phyloP scores from a whole-genome alignment of 1,140 invertebrate genomes.

The Eumeta japonica region DNA sequence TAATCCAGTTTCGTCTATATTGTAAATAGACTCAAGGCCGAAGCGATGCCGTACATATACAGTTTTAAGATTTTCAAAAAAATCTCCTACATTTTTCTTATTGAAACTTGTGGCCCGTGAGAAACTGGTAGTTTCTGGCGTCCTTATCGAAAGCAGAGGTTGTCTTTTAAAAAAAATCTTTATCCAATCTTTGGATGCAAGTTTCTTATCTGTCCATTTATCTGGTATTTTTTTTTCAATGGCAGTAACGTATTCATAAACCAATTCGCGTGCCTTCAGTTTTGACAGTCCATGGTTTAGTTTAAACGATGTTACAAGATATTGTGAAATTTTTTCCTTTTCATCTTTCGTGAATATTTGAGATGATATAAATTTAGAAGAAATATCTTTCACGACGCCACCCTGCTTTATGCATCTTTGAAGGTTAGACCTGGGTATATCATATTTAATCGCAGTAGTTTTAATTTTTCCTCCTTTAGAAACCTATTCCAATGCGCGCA shows the following conservation, averaged over 20 bases:
- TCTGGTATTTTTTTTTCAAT: slow-evolving; percentile 12
- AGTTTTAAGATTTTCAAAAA: too few relatives aligned
- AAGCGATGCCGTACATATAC: too few relatives aligned
- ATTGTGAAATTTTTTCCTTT: slow-evolving; percentile 15
- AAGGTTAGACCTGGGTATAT: slow-evolving; percentile 13
- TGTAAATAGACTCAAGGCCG: too few relatives aligned
- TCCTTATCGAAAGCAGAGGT: slow-evolving; percentile 19
- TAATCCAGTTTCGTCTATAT: slow-evolving; percentile 47
- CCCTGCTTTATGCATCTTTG: slow-evolving; percentile 15
- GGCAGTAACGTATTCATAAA: slow-evolving; percentile 13
- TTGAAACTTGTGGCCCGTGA: slow-evolving; percentile 23
- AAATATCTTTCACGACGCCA: slow-evolving; percentile 13
- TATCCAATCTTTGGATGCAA: slow-evolving; percentile 29
- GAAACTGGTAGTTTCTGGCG: slow-evolving; percentile 26
- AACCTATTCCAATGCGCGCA: too few relatives aligned
- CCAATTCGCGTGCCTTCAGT: slow-evolving; percentile 14
- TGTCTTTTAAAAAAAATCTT: slow-evolving; percentile 24
- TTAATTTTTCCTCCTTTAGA: slow-evolving; percentile 13
- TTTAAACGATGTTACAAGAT: slow-evolving; percentile 13
- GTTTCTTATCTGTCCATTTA: slow-evolving; percentile 16
- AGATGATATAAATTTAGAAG: too few relatives aligned
- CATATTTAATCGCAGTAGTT: slow-evolving; percentile 13
- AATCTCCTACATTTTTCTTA: slow-evolving; percentile 17
- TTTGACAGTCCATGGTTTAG: slow-evolving; percentile 14
- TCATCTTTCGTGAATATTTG: slow-evolving; percentile 16